Conservation (phyloP, 2,113 vertebrate genomes). For the Barnardius zonarius region DNA sequence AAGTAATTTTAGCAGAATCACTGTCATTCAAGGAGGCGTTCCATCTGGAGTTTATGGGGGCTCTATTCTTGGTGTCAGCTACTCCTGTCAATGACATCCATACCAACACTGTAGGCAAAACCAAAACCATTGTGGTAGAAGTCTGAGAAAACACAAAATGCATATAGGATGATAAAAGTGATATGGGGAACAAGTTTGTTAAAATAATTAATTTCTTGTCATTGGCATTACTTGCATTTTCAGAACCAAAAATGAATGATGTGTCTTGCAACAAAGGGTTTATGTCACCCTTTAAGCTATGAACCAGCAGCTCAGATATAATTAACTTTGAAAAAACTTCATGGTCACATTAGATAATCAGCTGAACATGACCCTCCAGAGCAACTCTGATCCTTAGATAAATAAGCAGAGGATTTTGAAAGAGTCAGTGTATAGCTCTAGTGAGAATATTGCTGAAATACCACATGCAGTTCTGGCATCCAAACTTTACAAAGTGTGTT, state of each 20-base stretch:
- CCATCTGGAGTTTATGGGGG: neutral
- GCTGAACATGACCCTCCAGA: slow-evolving; percentile 8
- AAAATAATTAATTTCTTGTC: neutral
- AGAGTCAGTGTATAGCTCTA: slow-evolving; percentile 1
- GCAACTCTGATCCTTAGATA: slow-evolving; percentile 32
- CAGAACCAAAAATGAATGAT: neutral
- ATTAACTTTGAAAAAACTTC: slow-evolving; percentile 24
- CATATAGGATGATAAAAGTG: neutral
- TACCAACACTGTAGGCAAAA: neutral
- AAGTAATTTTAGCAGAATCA: slow-evolving; percentile 8
- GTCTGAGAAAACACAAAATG: neutral
- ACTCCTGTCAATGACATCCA: neutral
- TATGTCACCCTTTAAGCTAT: neutral
- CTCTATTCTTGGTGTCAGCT: neutral
- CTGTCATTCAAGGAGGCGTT: neutral
- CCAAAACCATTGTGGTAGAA: neutral
- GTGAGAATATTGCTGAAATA: slow-evolving; percentile 47
- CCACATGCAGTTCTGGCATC: slow-evolving; percentile 38
- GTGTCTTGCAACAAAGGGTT: neutral
- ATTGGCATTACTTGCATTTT: neutral
- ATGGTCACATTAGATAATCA: slow-evolving; percentile 12
- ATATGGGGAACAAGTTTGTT: neutral
- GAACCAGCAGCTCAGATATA: slow-evolving; percentile 1
- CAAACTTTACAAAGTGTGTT: neutral
- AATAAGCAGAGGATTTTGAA: slow-evolving; percentile 36